Conservation (phyloP, 53 echinoderm and acorn worm genomes). For the Antedon mediterranea region DNA sequence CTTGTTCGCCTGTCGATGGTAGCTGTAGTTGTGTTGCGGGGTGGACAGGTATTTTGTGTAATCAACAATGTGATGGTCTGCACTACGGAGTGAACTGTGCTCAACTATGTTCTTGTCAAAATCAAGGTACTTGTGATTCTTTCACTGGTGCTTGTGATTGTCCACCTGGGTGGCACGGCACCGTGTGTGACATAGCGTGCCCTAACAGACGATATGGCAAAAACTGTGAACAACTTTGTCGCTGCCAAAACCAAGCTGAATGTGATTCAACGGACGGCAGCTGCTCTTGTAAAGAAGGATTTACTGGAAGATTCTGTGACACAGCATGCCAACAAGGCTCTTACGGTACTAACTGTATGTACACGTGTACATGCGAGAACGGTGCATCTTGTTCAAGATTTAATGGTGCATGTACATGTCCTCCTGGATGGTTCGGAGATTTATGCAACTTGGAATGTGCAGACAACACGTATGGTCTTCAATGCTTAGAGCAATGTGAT, state of each 20-base stretch:
- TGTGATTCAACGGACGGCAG: constrained; percentile 60
- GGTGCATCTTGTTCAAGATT: constrained; percentile 43
- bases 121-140: constrained; percentile 44
- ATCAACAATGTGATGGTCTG: constrained; percentile 20
- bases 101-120: constrained; percentile 31
- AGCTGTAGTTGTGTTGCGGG: constrained; percentile 23
- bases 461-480: constrained; percentile 24
- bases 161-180: constrained; percentile 53
- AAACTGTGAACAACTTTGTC: constrained; percentile 25
- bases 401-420: constrained; percentile 38
- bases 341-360: constrained; percentile 7
- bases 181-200: constrained; percentile 31
- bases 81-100: constrained; percentile 25
- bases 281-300: constrained; percentile 49
- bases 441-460: constrained; percentile 37
- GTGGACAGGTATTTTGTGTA: constrained; percentile 19
- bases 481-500: constrained; percentile 26
- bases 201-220: constrained; percentile 6
- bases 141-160: constrained; percentile 56
- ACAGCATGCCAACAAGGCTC: neutral
- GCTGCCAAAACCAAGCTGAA: constrained; percentile 30
- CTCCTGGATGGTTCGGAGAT: constrained; percentile 36
- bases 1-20: constrained; percentile 17
- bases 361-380: constrained; percentile 26
- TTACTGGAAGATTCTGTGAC: constrained; percentile 16